phyloP scores from a whole-genome alignment of 2,888 invertebrate species.

The Heliconius cydno region DNA sequence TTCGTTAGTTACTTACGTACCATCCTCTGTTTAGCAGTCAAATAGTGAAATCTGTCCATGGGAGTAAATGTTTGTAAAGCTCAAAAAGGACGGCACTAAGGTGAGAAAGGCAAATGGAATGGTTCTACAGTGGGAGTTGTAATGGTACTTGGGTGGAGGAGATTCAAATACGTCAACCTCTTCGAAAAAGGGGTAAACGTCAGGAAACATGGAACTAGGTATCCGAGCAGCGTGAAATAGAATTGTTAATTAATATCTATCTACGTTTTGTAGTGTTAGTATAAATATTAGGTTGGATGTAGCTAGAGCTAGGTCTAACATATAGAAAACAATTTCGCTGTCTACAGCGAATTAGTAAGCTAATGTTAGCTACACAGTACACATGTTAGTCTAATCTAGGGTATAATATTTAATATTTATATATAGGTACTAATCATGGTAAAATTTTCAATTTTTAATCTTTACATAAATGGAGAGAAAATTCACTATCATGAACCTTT shows the following conservation, averaged over 20 bases:
- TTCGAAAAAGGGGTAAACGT: slow-evolving; percentile 71
- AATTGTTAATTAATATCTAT: slow-evolving; percentile 9
- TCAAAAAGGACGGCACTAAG: slow-evolving; percentile 48
- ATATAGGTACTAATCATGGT: too few species aligned
- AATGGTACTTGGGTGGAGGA: slow-evolving; percentile 65
- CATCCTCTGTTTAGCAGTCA: slow-evolving; percentile 39
- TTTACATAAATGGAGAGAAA: too few species aligned
- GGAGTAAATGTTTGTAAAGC: slow-evolving; percentile 38
- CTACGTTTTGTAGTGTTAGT: background rate
- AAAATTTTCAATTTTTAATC: too few species aligned
- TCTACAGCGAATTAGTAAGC: background rate
- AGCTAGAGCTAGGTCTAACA: background rate
- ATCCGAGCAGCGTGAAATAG: slow-evolving; percentile 69
- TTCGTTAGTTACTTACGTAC: slow-evolving; percentile 41
- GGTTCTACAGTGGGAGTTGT: slow-evolving; percentile 52
- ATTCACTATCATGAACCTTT: too few species aligned
- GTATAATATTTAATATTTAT: background rate
- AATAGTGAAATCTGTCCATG: slow-evolving; percentile 25
- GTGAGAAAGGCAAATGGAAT: slow-evolving; percentile 32
- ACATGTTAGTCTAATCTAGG: background rate
- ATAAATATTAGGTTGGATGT: background rate
- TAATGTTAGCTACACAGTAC: background rate
- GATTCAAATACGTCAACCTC: slow-evolving; percentile 68
- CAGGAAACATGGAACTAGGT: slow-evolving; percentile 66
- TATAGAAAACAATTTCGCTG: background rate